Evolutionary conservation across 2,888 invertebrate species (phyloP).

Genomic region (Cosmia pyralina): DNA sequence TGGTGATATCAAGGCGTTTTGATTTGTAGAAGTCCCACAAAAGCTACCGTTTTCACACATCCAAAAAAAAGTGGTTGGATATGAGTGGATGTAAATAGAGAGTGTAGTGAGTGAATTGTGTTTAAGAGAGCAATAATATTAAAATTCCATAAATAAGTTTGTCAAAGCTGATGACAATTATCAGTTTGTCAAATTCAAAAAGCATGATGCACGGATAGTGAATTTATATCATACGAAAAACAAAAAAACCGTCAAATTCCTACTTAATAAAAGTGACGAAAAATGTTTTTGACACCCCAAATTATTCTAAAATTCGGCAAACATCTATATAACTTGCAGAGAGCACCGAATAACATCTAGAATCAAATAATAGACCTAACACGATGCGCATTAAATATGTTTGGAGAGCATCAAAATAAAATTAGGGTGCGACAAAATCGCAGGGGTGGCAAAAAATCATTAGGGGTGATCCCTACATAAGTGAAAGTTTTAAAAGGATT

Average conservation of each 20-base stretch:
- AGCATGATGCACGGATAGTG: too few species aligned
- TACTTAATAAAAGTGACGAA: background rate
- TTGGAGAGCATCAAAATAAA: conserved; percentile 24
- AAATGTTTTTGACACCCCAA: background rate
- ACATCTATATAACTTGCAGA: background rate
- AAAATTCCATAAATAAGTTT: too few species aligned
- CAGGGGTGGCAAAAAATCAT: conserved; percentile 34
- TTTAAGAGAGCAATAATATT: too few species aligned
- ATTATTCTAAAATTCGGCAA: background rate
- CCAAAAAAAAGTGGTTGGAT: too few species aligned
- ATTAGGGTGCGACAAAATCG: conserved; percentile 30
- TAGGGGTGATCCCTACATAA: conserved; percentile 6
- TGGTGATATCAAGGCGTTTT: background rate
- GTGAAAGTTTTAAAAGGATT: conserved; percentile 22
- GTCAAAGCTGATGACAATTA: too few species aligned
- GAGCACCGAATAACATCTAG: background rate
- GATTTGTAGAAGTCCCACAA: background rate
- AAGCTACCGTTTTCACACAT: background rate
- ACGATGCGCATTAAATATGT: conserved; percentile 16
- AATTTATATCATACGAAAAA: background rate
- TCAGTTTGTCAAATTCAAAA: too few species aligned
- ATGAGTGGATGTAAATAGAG: too few species aligned
- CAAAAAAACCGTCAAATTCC: background rate
- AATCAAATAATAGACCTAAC: conserved; percentile 7
- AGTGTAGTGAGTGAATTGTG: too few species aligned